These are phyloP conservation scores for Chrysaora quinquecirrha DNA, from an alignment of 30 jellyfish, hydroid and myxozoan genomes.

Conservation along the genomic window DNA sequence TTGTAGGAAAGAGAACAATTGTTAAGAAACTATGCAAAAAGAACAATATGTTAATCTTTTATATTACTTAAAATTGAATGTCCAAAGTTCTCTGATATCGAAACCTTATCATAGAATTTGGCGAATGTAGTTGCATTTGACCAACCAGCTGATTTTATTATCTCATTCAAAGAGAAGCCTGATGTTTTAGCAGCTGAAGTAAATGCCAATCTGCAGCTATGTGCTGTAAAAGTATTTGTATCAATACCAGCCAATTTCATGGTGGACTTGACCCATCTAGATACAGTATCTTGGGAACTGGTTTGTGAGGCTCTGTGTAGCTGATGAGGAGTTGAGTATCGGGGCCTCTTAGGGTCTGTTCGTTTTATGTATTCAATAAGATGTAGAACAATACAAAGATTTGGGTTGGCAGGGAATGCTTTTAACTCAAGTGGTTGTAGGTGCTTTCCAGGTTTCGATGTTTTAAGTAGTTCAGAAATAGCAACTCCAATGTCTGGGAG, in stretches of 20 bases:
- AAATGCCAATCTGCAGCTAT: constrained; percentile 39
- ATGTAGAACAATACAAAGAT: constrained; percentile 20
- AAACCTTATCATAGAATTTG: background rate
- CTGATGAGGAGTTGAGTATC: constrained; percentile 25
- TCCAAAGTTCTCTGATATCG: background rate
- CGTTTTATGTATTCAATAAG: background rate
- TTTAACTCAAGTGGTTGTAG: constrained; percentile 26
- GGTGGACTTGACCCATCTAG: constrained; percentile 30
- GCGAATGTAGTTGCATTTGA: constrained; percentile 5
- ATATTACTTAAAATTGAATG: too few relatives aligned
- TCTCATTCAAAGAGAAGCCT: constrained; percentile 9
- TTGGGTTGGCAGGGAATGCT: constrained; percentile 9
- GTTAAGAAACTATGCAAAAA: too few relatives aligned
- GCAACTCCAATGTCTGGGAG: background rate
- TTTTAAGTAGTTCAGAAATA: background rate
- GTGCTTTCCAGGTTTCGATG: constrained; percentile 34
- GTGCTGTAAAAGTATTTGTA: background rate
- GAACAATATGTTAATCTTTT: background rate
- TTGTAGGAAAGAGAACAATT: background rate
- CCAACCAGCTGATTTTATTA: constrained; percentile 32
- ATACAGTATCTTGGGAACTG: constrained; percentile 17
- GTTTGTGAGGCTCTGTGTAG: too few relatives aligned
- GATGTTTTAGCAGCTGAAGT: constrained; percentile 6
- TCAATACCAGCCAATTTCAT: constrained; percentile 22
- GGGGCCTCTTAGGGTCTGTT: constrained; percentile 4